Percentiles rank a stretch among this genome's conserved stretches.
Conservation (phyloP, 64 coral and sea anemone species). For the Astreopora myriophthalma region DNA sequence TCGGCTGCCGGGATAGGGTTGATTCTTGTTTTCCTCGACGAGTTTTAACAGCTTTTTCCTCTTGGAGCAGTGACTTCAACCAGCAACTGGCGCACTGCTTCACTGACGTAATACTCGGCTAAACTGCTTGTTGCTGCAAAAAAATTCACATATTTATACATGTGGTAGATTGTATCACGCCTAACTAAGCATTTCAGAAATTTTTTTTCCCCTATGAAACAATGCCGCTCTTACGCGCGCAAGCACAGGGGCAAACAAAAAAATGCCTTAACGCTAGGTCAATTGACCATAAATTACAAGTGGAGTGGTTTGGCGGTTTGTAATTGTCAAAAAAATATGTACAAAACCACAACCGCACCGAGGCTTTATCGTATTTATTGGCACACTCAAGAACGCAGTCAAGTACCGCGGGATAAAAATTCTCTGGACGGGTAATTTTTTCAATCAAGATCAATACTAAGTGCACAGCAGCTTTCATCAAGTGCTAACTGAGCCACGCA, state of each 20-base stretch:
- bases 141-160: neutral
- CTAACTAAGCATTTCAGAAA: conserved; percentile 19
- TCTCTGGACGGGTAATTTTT: neutral
- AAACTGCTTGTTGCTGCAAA: neutral
- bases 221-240: neutral
- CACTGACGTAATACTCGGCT: conserved; percentile 18
- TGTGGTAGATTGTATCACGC: neutral
- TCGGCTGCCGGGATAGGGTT: neutral
- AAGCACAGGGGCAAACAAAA: neutral
- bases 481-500: neutral
- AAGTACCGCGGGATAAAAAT: neutral
- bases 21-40: too few species aligned
- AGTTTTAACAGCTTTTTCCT: too few species aligned
- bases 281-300: neutral
- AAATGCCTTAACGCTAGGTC: conserved; percentile 6
- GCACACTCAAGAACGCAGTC: neutral
- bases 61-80: too few species aligned
- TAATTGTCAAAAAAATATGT: neutral
- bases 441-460: neutral
- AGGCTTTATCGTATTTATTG: neutral
- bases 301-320: neutral
- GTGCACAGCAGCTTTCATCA: neutral
- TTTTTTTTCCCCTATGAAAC: neutral
- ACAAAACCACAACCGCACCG: neutral
- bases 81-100: neutral